These are phyloP conservation scores for Ornithoptera alexandrae DNA, from an alignment of 2,888 invertebrate genomes.

Conservation along the genomic window DNA sequence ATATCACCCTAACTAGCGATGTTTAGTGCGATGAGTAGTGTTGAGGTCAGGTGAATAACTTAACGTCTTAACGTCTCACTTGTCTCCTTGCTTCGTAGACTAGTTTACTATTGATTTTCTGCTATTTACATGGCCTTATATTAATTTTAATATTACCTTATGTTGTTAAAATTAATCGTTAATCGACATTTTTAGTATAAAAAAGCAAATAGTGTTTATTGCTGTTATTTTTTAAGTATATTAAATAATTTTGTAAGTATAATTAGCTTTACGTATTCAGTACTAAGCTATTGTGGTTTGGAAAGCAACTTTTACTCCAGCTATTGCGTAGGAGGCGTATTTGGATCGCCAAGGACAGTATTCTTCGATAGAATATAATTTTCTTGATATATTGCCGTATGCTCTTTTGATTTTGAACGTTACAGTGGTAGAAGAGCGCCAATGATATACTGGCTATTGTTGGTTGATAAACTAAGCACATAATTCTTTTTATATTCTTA, in stretches of 20 bases:
- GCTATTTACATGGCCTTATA: no score
- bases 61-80: no score
- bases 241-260: background rate
- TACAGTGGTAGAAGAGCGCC: slow-evolving; percentile 11
- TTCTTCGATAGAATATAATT: slow-evolving; percentile 52
- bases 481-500: slow-evolving; percentile 22
- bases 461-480: slow-evolving; percentile 21
- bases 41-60: no score
- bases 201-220: background rate
- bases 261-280: slow-evolving; percentile 27
- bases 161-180: no score
- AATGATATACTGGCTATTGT: slow-evolving; percentile 30
- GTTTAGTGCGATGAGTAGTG: no score
- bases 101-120: no score
- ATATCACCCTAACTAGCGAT: no score
- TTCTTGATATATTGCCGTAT: slow-evolving; percentile 55
- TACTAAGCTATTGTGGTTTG: slow-evolving; percentile 56
- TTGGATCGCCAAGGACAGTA: slow-evolving; percentile 53
- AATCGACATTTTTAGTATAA: no score
- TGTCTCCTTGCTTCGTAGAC: no score
- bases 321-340: slow-evolving; percentile 65
- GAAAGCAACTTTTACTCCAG: slow-evolving; percentile 65
- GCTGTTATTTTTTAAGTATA: background rate
- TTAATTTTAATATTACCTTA: no score
- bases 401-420: slow-evolving; percentile 38